phyloP scores from a whole-genome alignment of 2,797 vertebrate species.

The Catharus ustulatus region DNA sequence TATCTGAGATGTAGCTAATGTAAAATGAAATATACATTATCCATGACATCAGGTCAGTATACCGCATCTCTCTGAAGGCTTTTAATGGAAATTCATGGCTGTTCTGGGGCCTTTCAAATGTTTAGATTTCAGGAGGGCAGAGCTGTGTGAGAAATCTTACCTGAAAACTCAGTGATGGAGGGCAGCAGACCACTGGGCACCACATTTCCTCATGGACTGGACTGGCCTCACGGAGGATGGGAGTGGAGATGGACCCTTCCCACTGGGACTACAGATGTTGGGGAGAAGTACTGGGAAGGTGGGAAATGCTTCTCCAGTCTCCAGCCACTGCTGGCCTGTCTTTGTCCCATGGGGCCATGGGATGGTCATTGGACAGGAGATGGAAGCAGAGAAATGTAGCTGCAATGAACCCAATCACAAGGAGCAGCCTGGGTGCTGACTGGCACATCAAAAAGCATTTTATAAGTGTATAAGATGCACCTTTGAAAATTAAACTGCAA shows the following conservation, averaged over 20 bases:
- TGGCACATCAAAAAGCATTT: neutral
- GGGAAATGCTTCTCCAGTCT: neutral
- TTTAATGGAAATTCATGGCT: neutral
- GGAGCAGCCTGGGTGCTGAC: neutral
- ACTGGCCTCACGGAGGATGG: neutral
- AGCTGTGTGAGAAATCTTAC: neutral
- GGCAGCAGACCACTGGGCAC: neutral
- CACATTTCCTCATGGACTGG: neutral
- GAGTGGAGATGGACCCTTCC: neutral
- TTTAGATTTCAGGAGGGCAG: neutral
- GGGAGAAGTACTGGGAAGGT: neutral
- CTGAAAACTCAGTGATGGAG: neutral
- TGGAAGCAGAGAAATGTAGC: neutral
- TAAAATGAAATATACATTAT: constrained; percentile 25
- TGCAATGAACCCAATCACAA: neutral
- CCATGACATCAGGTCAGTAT: neutral
- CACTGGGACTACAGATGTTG: neutral
- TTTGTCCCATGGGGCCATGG: neutral
- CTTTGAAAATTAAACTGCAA: neutral
- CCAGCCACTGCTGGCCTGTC: neutral
- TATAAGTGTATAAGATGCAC: neutral
- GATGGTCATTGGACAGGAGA: neutral
- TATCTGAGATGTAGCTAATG: neutral
- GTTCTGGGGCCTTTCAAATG: neutral
- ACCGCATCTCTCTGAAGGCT: neutral